phyloP scores from a whole-genome alignment of 2,888 invertebrate genomes.

The Pristionchus mayeri region DNA sequence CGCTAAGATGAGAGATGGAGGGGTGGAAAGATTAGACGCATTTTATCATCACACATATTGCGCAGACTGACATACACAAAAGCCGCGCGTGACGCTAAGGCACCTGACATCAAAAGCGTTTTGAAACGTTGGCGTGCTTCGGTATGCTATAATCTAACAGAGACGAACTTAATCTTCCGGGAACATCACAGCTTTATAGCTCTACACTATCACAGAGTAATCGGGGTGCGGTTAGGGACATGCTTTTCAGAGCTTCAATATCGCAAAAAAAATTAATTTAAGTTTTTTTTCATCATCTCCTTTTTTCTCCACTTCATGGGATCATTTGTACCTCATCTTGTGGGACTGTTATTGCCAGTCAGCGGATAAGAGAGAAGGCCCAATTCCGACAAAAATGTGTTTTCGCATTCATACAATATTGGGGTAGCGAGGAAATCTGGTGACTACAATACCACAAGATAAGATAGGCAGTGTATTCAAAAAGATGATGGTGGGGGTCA shows the following conservation, averaged over 20 bases:
- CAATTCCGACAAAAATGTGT: background rate
- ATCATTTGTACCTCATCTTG: too few species aligned
- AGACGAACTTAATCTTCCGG: too few species aligned
- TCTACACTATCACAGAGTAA: too few species aligned
- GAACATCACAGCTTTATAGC: too few species aligned
- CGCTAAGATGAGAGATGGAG: background rate
- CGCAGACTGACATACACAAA: background rate
- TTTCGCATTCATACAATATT: background rate
- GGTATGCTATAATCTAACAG: too few species aligned
- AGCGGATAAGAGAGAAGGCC: too few species aligned
- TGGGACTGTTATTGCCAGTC: constrained; percentile 2
- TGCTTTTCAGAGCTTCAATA: too few species aligned
- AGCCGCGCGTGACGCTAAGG: background rate
- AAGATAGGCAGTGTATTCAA: background rate
- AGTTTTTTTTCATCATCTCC: too few species aligned
- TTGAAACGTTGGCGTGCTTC: background rate
- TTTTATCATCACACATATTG: background rate
- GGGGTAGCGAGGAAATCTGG: background rate
- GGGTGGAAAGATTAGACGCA: background rate
- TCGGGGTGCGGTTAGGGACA: too few species aligned
- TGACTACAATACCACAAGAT: constrained; percentile 1
- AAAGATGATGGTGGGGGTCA: too few species aligned
- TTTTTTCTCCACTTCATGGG: too few species aligned
- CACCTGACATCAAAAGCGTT: background rate
- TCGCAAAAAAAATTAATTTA: too few species aligned